A percentile compares a stretch with the other conserved stretches of the same genome.
phyloP scores from a whole-genome alignment of 1,140 invertebrate genomes.

The Trichomalopsis sarcophagae region DNA sequence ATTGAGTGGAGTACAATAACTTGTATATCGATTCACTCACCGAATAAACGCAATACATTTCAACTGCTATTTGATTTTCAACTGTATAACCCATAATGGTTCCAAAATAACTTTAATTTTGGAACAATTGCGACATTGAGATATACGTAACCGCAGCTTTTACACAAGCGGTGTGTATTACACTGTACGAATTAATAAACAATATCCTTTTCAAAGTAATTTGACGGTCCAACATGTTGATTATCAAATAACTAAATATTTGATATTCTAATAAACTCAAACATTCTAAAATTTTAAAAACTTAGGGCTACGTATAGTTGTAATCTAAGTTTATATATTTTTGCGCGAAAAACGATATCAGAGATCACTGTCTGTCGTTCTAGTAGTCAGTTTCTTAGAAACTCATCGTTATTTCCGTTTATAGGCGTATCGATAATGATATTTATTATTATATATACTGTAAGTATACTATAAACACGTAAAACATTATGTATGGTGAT shows the following conservation, averaged over 20 bases:
- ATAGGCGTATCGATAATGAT: not conserved
- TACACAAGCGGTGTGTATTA: not conserved
- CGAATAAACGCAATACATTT: not conserved
- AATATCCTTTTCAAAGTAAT: conserved; percentile 27
- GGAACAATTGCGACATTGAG: not conserved
- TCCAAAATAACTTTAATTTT: conserved; percentile 4
- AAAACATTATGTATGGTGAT: not conserved
- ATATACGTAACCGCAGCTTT: not conserved
- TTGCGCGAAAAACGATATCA: not conserved
- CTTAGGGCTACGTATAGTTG: not conserved
- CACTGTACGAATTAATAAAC: not conserved
- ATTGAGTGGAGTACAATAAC: too few relatives aligned
- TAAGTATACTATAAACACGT: conserved; percentile 20
- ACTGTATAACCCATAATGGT: not conserved
- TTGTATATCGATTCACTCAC: too few relatives aligned
- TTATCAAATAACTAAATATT: conserved; percentile 32
- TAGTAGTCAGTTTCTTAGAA: not conserved
- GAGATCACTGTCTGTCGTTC: not conserved
- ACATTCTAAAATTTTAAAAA: conserved; percentile 39
- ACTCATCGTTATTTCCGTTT: not conserved
- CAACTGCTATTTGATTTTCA: not conserved
- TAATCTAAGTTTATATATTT: conserved; percentile 33
- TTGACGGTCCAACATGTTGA: conserved; percentile 9
- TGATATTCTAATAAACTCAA: conserved; percentile 5
- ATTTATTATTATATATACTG: conserved; percentile 24